Conservation (phyloP, 2,888 invertebrate species). For the Linnaemya vulpina region DNA sequence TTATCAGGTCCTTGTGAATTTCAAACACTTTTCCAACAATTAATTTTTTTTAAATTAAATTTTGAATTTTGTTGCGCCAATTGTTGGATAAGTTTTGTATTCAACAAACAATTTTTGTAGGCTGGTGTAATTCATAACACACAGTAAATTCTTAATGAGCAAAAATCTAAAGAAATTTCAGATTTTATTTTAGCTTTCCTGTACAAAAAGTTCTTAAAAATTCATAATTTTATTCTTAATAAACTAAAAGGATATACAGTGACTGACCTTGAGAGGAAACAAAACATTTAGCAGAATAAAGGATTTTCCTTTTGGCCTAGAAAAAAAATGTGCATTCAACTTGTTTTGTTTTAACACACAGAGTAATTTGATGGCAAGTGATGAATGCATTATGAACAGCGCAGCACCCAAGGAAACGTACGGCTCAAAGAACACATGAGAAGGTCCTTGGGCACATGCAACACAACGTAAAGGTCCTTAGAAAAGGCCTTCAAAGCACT, state of each 20-base stretch:
- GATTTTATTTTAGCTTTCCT: no score
- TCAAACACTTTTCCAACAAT: no score
- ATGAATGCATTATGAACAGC: conserved; percentile 16
- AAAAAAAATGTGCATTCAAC: conserved; percentile 17
- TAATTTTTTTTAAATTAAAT: no score
- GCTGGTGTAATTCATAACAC: no score
- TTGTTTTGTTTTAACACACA: neutral
- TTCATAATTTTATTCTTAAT: neutral
- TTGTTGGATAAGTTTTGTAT: no score
- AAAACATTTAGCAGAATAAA: conserved; percentile 7
- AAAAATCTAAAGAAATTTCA: no score
- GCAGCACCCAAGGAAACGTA: conserved; percentile 47
- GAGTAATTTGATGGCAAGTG: conserved; percentile 39
- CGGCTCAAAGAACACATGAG: conserved; percentile 32
- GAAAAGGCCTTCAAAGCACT: conserved; percentile 50
- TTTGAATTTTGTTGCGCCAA: no score
- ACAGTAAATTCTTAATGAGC: no score
- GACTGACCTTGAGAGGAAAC: conserved; percentile 27
- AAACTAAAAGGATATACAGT: conserved; percentile 3
- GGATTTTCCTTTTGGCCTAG: conserved; percentile 32
- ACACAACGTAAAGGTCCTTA: conserved; percentile 55
- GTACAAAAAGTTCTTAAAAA: neutral
- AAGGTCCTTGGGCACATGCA: conserved; percentile 45
- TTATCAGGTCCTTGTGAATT: no score
- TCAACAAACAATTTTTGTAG: no score